phyloP scores from a whole-genome alignment of 2,797 vertebrate genomes.

The Falco novaeseelandiae region DNA sequence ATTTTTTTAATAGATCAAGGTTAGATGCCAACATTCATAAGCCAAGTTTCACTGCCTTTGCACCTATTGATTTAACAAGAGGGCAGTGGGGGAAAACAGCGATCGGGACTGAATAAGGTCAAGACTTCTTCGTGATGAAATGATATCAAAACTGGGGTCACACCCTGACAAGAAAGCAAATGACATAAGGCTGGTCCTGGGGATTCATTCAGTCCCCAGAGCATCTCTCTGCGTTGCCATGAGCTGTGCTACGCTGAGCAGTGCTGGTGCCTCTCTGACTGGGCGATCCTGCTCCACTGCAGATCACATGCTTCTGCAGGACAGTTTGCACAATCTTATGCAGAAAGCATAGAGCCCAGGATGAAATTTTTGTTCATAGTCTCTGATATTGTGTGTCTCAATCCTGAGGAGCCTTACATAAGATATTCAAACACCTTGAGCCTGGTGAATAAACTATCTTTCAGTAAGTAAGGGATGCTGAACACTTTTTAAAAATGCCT shows the following conservation, averaged over 20 bases:
- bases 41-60: not conserved
- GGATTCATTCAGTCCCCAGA: not conserved
- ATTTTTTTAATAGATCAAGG: not conserved
- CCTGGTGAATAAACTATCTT: not conserved
- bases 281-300: not conserved
- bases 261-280: not conserved
- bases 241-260: accelerated
- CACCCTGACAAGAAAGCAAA: not conserved
- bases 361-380: not conserved
- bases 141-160: not conserved
- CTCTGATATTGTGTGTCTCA: not conserved
- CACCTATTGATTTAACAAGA: not conserved
- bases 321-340: not conserved
- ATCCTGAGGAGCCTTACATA: not conserved
- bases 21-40: not conserved
- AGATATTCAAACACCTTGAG: not conserved
- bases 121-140: not conserved
- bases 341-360: not conserved
- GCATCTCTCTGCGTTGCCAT: not conserved
- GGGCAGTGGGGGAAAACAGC: not conserved
- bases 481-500: not conserved
- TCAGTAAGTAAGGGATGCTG: not conserved
- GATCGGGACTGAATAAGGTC: not conserved
- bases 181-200: not conserved
- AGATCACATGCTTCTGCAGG: not conserved